phyloP scores from a whole-genome alignment of 2,888 invertebrate species.

The Agonopterix heracliana region DNA sequence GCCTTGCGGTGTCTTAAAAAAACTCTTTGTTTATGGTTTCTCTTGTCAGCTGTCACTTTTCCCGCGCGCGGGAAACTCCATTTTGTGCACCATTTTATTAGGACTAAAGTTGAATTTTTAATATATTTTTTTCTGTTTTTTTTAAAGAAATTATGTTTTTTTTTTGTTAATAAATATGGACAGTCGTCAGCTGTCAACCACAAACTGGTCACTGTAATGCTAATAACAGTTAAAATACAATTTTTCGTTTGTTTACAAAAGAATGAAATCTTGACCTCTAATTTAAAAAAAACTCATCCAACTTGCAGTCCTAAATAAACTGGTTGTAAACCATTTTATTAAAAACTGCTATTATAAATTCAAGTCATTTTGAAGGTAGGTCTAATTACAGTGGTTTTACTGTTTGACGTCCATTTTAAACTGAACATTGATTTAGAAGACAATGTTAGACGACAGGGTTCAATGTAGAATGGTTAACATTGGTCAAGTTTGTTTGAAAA shows the following conservation, averaged over 20 bases:
- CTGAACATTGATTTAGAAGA: not conserved
- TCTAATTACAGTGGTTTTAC: not conserved
- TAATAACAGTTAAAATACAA: conserved; percentile 11
- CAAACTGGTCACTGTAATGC: conserved; percentile 50
- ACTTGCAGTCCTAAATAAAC: not conserved
- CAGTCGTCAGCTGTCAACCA: conserved; percentile 54
- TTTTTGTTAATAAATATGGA: conserved; percentile 23
- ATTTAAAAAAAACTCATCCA: not conserved
- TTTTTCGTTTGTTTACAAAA: conserved; percentile 1
- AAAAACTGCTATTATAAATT: not conserved
- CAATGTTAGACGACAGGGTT: not conserved
- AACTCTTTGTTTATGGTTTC: conserved; percentile 16
- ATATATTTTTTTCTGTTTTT: too few species aligned
- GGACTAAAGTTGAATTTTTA: too few species aligned
- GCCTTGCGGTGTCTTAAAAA: conserved; percentile 16
- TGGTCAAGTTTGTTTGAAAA: conserved; percentile 13
- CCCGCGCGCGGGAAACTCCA: conserved; percentile 29
- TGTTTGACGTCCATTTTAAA: not conserved
- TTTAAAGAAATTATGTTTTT: not conserved
- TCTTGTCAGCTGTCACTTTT: conserved; percentile 54
- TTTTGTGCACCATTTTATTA: not conserved
- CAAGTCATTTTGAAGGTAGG: not conserved
- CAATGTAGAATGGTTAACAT: not conserved
- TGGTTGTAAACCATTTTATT: not conserved
- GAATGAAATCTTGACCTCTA: not conserved